Evolutionary conservation across 2,888 invertebrate species (phyloP).

Genomic region (Ormyrus thymus): DNA sequence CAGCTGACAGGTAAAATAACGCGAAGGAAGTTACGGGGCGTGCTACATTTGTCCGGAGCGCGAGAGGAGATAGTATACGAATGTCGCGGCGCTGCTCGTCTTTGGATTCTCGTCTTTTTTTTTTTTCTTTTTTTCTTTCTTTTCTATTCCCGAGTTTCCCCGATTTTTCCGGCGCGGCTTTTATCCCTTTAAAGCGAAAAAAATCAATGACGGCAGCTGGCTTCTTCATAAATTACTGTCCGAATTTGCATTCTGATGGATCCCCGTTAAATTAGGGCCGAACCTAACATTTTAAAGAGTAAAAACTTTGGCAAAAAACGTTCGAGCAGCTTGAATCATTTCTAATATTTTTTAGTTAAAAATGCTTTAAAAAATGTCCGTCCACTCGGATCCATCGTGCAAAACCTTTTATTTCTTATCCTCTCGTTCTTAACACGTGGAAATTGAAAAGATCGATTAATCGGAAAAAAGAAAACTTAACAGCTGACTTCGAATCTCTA

Average conservation of each 20-base stretch:
- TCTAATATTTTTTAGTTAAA: no score
- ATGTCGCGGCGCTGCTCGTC: slow-evolving; percentile 2
- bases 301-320: no score
- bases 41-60: neutral
- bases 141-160: neutral
- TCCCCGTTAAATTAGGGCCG: neutral
- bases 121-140: neutral
- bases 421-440: no score
- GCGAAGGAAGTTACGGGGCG: slow-evolving; percentile 22
- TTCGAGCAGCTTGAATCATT: no score
- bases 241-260: slow-evolving; percentile 1
- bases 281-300: no score
- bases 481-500: no score
- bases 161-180: no score
- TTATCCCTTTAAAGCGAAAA: neutral
- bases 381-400: no score
- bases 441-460: no score
- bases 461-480: no score
- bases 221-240: neutral
- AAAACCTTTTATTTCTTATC: no score
- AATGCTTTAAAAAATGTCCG: no score
- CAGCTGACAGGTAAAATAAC: slow-evolving; percentile 28
- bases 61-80: neutral
- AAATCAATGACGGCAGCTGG: neutral
- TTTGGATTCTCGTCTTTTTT: slow-evolving; percentile 3